Conservation (phyloP, 2,113 vertebrate genomes). For the Psophia crepitans region DNA sequence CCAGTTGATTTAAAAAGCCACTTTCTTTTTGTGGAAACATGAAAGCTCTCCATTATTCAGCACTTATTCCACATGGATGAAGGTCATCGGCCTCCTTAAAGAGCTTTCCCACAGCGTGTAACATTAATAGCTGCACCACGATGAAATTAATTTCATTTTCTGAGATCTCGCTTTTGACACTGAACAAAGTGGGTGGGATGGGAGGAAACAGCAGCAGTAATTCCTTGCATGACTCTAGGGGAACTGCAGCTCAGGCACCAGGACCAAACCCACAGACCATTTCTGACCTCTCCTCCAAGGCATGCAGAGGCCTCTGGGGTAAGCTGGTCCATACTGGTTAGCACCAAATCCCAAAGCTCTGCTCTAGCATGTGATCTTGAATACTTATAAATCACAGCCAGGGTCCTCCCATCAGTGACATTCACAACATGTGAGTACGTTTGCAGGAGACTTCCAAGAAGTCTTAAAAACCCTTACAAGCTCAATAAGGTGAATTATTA, state of each 20-base stretch:
- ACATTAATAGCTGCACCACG: not conserved
- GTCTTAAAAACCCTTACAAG: not conserved
- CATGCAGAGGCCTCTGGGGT: not conserved
- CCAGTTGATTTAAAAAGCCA: constrained; percentile 25
- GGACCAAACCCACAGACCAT: not conserved
- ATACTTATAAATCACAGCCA: not conserved
- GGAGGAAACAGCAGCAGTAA: not conserved
- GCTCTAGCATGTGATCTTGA: not conserved
- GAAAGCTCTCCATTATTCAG: constrained; percentile 15
- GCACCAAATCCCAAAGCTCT: not conserved
- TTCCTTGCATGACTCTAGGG: not conserved
- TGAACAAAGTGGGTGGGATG: not conserved
- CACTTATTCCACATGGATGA: constrained; percentile 43
- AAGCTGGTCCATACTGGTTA: not conserved
- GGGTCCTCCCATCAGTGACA: not conserved
- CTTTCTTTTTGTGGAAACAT: constrained; percentile 6
- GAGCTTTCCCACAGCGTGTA: not conserved
- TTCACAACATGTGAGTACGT: not conserved
- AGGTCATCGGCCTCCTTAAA: not conserved
- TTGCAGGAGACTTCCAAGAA: not conserved
- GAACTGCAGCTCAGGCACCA: not conserved
- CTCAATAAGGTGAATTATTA: not conserved
- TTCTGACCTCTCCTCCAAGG: not conserved
- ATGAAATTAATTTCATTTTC: constrained; percentile 34
- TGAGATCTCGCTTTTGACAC: not conserved